Conservation (phyloP, 2,113 vertebrate genomes). For the Takifugu bimaculatus region DNA sequence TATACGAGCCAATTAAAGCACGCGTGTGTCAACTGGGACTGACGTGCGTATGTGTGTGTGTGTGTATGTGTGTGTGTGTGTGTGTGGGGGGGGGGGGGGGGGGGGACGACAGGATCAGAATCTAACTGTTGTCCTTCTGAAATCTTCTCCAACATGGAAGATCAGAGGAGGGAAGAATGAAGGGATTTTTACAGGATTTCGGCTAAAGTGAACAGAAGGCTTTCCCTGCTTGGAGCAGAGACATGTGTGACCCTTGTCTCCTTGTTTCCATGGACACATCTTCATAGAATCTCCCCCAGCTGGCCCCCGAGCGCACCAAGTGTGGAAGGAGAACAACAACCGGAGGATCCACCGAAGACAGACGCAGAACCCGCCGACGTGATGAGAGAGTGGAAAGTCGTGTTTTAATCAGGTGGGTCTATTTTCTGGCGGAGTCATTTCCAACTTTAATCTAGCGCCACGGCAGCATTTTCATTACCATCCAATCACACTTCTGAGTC, state of each 20-base stretch:
- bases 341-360: slow-evolving; percentile 40
- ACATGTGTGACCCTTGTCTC: slow-evolving; percentile 60
- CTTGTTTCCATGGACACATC: slow-evolving; percentile 77
- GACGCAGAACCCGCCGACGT: background rate
- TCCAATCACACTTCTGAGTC: background rate
- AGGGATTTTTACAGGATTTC: slow-evolving; percentile 16
- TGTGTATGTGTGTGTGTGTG: no score
- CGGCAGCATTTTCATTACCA: background rate
- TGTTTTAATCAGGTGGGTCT: no score
- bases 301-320: slow-evolving; percentile 54
- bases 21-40: no score
- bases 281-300: slow-evolving; percentile 67
- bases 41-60: no score
- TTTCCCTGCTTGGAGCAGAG: slow-evolving; percentile 43
- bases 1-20: slow-evolving; percentile 42
- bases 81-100: no score
- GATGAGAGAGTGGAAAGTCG: no score
- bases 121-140: no score
- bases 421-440: no score
- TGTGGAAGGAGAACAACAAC: slow-evolving; percentile 49
- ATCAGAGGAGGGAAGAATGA: no score
- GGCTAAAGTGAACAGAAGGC: slow-evolving; percentile 37
- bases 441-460: background rate
- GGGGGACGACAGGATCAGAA: no score
- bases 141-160: no score